Conservation (phyloP, 1,140 invertebrate genomes). For the Drosophila prosaltans region DNA sequence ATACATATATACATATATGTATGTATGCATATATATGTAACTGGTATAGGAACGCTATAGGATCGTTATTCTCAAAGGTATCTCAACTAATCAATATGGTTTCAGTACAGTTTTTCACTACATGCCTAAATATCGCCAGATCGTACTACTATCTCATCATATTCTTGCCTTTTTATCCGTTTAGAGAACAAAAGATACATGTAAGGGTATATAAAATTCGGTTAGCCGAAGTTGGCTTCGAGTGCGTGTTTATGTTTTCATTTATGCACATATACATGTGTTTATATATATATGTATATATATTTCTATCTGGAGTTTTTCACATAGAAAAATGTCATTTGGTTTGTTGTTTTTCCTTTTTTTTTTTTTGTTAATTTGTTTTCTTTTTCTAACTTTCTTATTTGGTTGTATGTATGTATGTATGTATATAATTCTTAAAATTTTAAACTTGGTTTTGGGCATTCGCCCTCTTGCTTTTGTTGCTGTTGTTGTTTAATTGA, state of each 20-base stretch:
- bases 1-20: background rate
- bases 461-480: conserved; percentile 24
- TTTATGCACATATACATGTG: conserved; percentile 6
- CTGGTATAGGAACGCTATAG: conserved; percentile 11
- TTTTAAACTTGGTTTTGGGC: conserved; percentile 23
- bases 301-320: conserved; percentile 12
- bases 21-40: conserved; percentile 11
- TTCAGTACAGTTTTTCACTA: conserved; percentile 7
- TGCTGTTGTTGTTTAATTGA: conserved; percentile 50
- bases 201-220: conserved; percentile 4
- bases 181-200: background rate
- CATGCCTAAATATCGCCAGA: conserved; percentile 1
- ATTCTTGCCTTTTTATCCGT: background rate
- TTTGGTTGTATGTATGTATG: conserved; percentile 31
- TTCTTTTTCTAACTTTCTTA: no score
- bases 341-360: conserved; percentile 14
- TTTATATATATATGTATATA: conserved; percentile 4
- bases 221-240: conserved; percentile 9
- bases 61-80: background rate
- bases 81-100: conserved; percentile 1
- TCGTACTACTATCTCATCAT: background rate
- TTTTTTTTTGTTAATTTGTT: background rate
- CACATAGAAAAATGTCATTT: conserved; percentile 9
- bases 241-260: background rate
- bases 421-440: conserved; percentile 28